Evolutionary conservation across 2,113 vertebrate species (phyloP), one percentile per base, ranked within the genome.

Genomic region (Ciconia maguari): DNA sequence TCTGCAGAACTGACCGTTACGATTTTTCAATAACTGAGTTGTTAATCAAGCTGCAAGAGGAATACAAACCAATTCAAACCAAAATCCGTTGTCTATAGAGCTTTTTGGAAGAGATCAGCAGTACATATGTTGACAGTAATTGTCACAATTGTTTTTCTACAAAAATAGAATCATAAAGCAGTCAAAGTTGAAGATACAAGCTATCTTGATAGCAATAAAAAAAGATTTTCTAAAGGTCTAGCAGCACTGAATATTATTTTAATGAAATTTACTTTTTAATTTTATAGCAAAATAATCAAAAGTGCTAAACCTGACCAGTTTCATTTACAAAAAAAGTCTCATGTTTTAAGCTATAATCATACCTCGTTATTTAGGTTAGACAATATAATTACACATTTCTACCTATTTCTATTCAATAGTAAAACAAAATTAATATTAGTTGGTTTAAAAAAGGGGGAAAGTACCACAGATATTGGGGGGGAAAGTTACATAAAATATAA

Each of bases 161-260:
- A 88, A 76, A 82, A 84, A 76, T 10, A 90, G 75, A 76, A 68
- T 57, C 82, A 74, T 16, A 74, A 83, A 70, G 57, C 42, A 71
- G 69, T n/a, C 34, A 66, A 34, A 83, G 30, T 20, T 61, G 61
- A 70, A 83, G 46, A 57, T 13, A 68, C 20, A 69, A 83, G 26
- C 16, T 74, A 80, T 55, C 27, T 41, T 71, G 34, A 83, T 18
- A 62, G 54, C 58, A 75, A 76, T n/a, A 72, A 78, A 85, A 70
- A 75, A 74, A 38, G 30, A 52, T 52, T 65, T 96, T 97, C 93
- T 96, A 89, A 96, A 94, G 60, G 68, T 97, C 78, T 93, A 98
- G 98, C 98, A 98, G 98, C 98, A 97, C 84, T 91, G 83, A 96
- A 77, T 95, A 98, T 98, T 98, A 98, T 98, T 98, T 97, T 94